These are phyloP conservation scores for Sebastes schlegelii DNA, from an alignment of 2,113 vertebrate genomes.

Conservation along the genomic window DNA sequence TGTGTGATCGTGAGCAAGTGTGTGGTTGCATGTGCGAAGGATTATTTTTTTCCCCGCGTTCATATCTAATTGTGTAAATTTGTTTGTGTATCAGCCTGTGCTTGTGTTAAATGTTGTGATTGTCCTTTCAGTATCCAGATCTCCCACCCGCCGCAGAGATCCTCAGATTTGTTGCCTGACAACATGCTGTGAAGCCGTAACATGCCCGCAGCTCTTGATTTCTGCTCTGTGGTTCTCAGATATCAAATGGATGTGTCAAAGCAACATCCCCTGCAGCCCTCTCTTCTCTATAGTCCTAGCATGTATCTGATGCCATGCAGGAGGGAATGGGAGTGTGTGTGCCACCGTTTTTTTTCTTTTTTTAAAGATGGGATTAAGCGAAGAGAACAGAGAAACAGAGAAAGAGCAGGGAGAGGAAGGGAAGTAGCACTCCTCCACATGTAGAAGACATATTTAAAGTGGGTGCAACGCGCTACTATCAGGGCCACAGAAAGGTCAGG, in stretches of 20 bases:
- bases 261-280: constrained; percentile 39
- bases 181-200: constrained; percentile 50
- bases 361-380: constrained; percentile 49
- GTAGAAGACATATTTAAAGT: constrained; percentile 49
- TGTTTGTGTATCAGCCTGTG: constrained; percentile 28
- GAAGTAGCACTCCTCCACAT: constrained; percentile 14
- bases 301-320: constrained; percentile 39
- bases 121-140: constrained; percentile 39
- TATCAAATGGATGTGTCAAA: constrained; percentile 56
- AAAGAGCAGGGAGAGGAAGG: constrained; percentile 17
- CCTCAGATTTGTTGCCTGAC: constrained; percentile 50
- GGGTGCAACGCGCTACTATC: constrained; percentile 17
- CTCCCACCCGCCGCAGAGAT: constrained; percentile 27
- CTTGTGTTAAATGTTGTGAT: constrained; percentile 36
- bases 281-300: constrained; percentile 42
- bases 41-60: neutral
- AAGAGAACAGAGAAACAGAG: constrained; percentile 22
- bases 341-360: constrained; percentile 30
- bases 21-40: constrained; percentile 9
- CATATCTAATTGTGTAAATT: constrained; percentile 44
- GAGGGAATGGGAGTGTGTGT: constrained; percentile 16
- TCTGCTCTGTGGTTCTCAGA: constrained; percentile 56
- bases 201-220: constrained; percentile 55
- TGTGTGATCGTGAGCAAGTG: constrained; percentile 28
- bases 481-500: constrained; percentile 61